These are phyloP conservation scores for Muntiacus muntjak DNA, from an alignment of 2,113 vertebrate species.

Conservation along the genomic window DNA sequence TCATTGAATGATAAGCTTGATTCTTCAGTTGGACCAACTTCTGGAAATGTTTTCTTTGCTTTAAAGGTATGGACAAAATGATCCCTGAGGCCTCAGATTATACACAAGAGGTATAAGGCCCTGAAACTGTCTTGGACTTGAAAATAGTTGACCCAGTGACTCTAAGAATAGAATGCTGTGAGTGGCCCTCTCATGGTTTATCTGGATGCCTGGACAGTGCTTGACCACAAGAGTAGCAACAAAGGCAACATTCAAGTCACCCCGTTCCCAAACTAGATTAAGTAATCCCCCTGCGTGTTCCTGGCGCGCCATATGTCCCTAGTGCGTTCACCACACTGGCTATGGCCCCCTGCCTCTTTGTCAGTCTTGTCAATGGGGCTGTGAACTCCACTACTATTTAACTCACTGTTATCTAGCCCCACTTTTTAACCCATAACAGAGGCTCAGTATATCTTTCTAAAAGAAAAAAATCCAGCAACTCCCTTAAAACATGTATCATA, in stretches of 20 bases:
- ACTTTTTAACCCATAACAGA: not conserved
- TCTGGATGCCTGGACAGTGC: not conserved
- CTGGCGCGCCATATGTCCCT: fast-evolving
- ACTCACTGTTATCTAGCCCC: not conserved
- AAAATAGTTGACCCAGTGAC: not conserved
- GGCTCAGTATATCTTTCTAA: not conserved
- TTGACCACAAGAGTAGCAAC: not conserved
- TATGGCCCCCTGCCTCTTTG: not conserved
- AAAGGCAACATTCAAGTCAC: not conserved
- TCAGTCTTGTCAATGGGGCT: not conserved
- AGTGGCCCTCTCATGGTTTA: not conserved
- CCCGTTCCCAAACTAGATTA: not conserved
- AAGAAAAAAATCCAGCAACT: not conserved
- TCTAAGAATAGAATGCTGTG: not conserved
- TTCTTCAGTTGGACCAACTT: not conserved
- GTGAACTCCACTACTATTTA: not conserved
- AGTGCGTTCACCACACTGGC: not conserved
- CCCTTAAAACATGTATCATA: not conserved
- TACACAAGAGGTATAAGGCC: not conserved
- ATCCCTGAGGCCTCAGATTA: not conserved
- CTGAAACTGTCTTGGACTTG: not conserved
- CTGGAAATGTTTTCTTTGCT: not conserved
- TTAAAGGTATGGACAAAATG: not conserved
- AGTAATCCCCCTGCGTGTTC: not conserved
- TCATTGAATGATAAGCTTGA: not conserved